A percentile compares a stretch with the other conserved stretches of the same genome.
Conservation (phyloP, 2,888 invertebrate species). For the Hydroisotoma schaefferi region DNA sequence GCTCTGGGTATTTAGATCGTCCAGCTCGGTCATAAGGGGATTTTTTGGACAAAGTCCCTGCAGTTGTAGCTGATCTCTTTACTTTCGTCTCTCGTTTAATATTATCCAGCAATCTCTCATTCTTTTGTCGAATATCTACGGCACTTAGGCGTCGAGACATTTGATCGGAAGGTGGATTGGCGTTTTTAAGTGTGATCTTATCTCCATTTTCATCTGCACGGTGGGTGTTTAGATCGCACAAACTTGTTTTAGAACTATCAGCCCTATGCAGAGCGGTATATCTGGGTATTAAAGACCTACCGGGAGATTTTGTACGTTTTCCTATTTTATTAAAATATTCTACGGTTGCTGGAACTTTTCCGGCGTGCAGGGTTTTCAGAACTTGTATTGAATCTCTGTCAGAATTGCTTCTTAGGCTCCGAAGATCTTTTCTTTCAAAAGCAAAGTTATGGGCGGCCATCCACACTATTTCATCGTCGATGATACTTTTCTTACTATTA, state of each 20-base stretch:
- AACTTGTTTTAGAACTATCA: conserved; percentile 8
- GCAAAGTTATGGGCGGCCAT: conserved; percentile 18
- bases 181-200: neutral
- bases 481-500: neutral
- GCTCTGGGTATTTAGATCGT: neutral
- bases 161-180: no score
- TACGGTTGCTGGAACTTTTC: conserved; percentile 75
- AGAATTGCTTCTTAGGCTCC: neutral
- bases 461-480: neutral
- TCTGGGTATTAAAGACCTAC: conserved; percentile 37
- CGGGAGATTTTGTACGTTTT: conserved; percentile 43
- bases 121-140: conserved; percentile 4
- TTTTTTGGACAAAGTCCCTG: neutral
- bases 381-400: conserved; percentile 40
- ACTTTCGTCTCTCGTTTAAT: conserved; percentile 16
- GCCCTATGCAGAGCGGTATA: conserved; percentile 26
- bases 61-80: conserved; percentile 14
- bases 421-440: conserved; percentile 14
- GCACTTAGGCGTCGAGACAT: conserved; percentile 10
- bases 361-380: conserved; percentile 59
- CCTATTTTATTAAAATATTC: conserved; percentile 64
- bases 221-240: neutral
- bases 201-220: neutral
- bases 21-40: neutral
- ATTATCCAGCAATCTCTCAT: conserved; percentile 15